A percentile compares a stretch with the other conserved stretches of the same genome.
Conservation (phyloP, 2,113 vertebrate species). For the Pygoscelis antarcticus region DNA sequence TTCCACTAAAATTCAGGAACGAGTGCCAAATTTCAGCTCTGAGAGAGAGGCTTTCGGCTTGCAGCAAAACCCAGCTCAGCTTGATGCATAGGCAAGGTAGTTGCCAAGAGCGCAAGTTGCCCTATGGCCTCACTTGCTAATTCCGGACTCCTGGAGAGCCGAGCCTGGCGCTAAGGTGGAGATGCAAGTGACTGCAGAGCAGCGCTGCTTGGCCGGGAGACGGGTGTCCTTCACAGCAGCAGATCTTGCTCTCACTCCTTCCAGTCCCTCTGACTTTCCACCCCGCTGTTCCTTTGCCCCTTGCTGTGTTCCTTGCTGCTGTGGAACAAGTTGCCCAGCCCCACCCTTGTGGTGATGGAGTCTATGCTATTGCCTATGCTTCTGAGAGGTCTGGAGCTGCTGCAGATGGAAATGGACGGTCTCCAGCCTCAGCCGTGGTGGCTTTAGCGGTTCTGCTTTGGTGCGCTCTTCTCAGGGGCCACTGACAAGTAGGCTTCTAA, state of each 20-base stretch:
- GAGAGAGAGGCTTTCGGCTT: neutral
- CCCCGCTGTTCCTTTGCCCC: neutral
- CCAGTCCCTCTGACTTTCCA: neutral
- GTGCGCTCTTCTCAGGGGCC: neutral
- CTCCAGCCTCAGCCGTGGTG: neutral
- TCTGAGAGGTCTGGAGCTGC: neutral
- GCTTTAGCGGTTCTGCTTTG: neutral
- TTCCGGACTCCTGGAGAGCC: neutral
- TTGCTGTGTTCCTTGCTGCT: neutral
- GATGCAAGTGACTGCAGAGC: neutral
- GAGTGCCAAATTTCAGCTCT: neutral
- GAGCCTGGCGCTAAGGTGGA: neutral
- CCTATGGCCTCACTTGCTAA: neutral
- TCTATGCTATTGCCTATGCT: neutral
- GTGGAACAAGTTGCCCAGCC: neutral
- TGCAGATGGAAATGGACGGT: neutral
- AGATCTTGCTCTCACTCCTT: neutral
- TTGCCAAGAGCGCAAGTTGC: neutral
- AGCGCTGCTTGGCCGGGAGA: neutral
- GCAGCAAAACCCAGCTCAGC: neutral
- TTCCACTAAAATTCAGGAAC: neutral
- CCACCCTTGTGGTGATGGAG: neutral
- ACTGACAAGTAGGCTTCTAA: neutral
- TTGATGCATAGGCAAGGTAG: neutral
- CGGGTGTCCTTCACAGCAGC: neutral